Percentiles rank a stretch among this genome's conserved stretches.
These are phyloP conservation scores for Brachionichthys hirsutus DNA, from an alignment of 2,113 vertebrate genomes.

Conservation along the genomic window DNA sequence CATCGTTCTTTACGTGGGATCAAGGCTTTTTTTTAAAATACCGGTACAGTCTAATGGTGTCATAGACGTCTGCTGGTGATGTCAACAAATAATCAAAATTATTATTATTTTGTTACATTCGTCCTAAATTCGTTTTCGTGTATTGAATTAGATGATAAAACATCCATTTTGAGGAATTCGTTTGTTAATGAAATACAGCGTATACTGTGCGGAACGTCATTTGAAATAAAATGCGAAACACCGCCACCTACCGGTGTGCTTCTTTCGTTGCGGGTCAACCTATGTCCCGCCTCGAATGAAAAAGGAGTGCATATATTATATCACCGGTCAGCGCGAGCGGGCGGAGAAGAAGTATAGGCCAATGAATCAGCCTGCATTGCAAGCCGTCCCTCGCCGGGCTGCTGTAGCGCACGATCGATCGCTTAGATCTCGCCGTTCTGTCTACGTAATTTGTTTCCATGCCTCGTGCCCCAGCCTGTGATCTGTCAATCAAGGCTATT, in stretches of 20 bases:
- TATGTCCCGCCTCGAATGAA: slow-evolving; percentile 51
- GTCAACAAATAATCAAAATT: too few relatives aligned
- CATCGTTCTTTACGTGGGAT: too few relatives aligned
- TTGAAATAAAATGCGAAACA: not conserved
- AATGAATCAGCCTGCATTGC: rapidly evolving
- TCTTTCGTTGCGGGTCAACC: not conserved
- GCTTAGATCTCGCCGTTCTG: not conserved
- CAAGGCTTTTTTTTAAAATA: too few relatives aligned
- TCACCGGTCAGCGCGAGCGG: not conserved
- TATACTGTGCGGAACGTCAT: too few relatives aligned
- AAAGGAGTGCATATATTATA: not conserved
- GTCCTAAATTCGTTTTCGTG: too few relatives aligned
- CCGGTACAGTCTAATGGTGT: too few relatives aligned
- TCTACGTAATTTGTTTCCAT: slow-evolving; percentile 57
- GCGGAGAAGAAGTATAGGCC: not conserved
- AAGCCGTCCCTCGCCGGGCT: not conserved
- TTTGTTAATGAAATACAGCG: too few relatives aligned
- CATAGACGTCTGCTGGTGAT: too few relatives aligned
- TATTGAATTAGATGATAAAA: too few relatives aligned
- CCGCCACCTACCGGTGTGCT: slow-evolving; percentile 9
- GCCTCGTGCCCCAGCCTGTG: slow-evolving; percentile 41
- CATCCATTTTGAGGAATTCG: too few relatives aligned
- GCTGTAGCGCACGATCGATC: not conserved
- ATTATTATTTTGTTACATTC: too few relatives aligned
- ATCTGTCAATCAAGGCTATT: slow-evolving; percentile 73